A percentile compares a stretch with the other conserved stretches of the same genome.
Conservation (phyloP, 2,888 invertebrate species). For the Apodemia mormo region DNA sequence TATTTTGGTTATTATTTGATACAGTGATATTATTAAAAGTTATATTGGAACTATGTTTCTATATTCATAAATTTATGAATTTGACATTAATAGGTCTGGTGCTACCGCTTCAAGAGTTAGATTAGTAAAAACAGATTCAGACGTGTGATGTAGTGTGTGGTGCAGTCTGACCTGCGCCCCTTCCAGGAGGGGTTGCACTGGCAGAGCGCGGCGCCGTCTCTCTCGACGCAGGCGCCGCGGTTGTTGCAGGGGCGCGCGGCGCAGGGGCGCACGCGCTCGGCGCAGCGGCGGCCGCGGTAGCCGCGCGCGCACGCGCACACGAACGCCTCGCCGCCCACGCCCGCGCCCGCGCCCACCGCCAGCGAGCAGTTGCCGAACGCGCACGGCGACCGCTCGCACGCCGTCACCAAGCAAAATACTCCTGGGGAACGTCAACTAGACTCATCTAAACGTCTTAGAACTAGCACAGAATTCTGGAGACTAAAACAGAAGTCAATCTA, state of each 20-base stretch:
- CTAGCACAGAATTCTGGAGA: too few species aligned
- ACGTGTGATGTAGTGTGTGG: too few species aligned
- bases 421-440: slow-evolving; percentile 68
- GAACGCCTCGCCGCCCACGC: slow-evolving; percentile 58
- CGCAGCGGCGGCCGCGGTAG: slow-evolving; percentile 86
- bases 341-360: slow-evolving; percentile 48
- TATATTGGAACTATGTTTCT: too few species aligned
- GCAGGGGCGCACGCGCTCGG: slow-evolving; percentile 80
- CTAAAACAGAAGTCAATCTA: too few species aligned
- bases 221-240: slow-evolving; percentile 86
- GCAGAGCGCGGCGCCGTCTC: slow-evolving; percentile 85
- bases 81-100: too few species aligned
- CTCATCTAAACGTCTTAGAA: too few species aligned
- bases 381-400: slow-evolving; percentile 88
- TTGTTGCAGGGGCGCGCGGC: slow-evolving; percentile 82
- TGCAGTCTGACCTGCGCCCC: slow-evolving; percentile 68
- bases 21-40: too few species aligned
- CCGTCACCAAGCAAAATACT: slow-evolving; percentile 87
- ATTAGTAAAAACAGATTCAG: too few species aligned
- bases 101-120: too few species aligned
- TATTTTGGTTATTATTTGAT: too few species aligned
- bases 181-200: slow-evolving; percentile 89
- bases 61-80: too few species aligned
- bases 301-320: slow-evolving; percentile 86
- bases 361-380: slow-evolving; percentile 84